Evolutionary conservation across 2,888 invertebrate genomes (phyloP).

Genomic region (Acanthococcus lagerstroemiae): DNA sequence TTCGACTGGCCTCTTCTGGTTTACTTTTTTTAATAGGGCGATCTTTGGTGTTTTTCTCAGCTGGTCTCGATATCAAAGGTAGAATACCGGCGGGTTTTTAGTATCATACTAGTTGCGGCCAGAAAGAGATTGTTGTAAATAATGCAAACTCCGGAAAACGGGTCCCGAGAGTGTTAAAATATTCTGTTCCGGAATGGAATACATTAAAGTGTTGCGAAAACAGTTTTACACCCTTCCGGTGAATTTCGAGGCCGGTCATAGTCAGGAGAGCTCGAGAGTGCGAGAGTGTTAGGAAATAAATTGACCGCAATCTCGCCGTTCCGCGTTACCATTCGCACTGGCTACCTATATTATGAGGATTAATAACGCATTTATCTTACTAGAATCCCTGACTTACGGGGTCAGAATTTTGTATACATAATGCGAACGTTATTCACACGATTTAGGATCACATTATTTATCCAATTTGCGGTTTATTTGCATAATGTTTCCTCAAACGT

Average conservation of each 20-base stretch:
- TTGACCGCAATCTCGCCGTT: conserved; percentile 27
- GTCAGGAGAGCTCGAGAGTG: not conserved
- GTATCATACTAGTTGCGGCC: not conserved
- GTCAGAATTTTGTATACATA: not conserved
- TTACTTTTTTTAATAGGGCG: too few species aligned
- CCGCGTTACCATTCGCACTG: not conserved
- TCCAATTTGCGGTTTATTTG: conserved; percentile 30
- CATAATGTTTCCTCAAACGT: conserved; percentile 18
- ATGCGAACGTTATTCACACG: conserved; percentile 18
- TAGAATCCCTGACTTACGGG: not conserved
- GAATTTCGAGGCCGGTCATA: conserved; percentile 1
- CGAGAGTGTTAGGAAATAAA: conserved; percentile 19
- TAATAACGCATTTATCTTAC: conserved; percentile 29
- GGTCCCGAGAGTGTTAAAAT: conserved; percentile 31
- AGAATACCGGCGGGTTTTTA: too few species aligned
- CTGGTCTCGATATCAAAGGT: too few species aligned
- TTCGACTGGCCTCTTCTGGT: too few species aligned
- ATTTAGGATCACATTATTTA: conserved; percentile 25
- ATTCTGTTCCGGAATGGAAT: conserved; percentile 29
- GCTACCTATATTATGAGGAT: conserved; percentile 26
- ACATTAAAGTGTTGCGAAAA: conserved; percentile 23
- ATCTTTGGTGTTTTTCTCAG: too few species aligned
- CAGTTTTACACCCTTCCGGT: conserved; percentile 7
- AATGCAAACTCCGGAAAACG: conserved; percentile 30
- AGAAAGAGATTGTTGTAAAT: conserved; percentile 30